A percentile compares a stretch with the other conserved stretches of the same genome.
These are phyloP conservation scores for Spinibarbus caldwelli DNA, from an alignment of 2,797 vertebrate species.

Conservation along the genomic window DNA sequence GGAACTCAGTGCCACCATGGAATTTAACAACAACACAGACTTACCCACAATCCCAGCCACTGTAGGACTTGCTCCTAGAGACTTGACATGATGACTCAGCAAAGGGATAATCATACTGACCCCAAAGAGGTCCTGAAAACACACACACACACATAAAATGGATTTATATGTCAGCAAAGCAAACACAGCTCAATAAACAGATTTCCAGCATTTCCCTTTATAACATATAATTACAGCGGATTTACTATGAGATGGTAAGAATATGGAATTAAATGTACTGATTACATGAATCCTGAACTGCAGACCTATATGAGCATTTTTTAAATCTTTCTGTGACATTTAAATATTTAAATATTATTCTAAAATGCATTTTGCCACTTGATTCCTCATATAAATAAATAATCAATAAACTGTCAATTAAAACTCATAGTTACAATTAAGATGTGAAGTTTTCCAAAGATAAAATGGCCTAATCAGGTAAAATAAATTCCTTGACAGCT, in stretches of 20 bases:
- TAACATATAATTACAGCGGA: not conserved
- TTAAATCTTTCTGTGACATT: not conserved
- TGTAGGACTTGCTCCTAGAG: slow-evolving; percentile 91
- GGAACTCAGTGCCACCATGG: not conserved
- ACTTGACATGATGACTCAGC: slow-evolving; percentile 90
- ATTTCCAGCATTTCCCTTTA: not conserved
- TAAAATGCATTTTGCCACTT: not conserved
- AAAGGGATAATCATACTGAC: slow-evolving; percentile 96
- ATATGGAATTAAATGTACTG: not conserved
- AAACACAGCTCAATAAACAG: not conserved
- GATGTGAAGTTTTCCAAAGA: not conserved
- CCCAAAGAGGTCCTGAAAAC: slow-evolving; percentile 90
- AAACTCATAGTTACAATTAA: not conserved
- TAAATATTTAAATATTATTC: not conserved
- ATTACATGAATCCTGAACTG: not conserved
- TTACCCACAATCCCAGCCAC: slow-evolving; percentile 92
- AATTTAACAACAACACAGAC: slow-evolving; percentile 40
- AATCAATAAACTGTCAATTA: not conserved
- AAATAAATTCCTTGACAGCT: not conserved
- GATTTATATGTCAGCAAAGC: not conserved
- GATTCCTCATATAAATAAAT: not conserved
- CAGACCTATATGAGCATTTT: not conserved
- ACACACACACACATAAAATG: not conserved
- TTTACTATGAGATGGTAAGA: not conserved
- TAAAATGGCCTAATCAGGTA: not conserved